Percentiles rank a stretch among this genome's conserved stretches.
phyloP scores from a whole-genome alignment of 2,113 vertebrate species.

The Phoxinus phoxinus region DNA sequence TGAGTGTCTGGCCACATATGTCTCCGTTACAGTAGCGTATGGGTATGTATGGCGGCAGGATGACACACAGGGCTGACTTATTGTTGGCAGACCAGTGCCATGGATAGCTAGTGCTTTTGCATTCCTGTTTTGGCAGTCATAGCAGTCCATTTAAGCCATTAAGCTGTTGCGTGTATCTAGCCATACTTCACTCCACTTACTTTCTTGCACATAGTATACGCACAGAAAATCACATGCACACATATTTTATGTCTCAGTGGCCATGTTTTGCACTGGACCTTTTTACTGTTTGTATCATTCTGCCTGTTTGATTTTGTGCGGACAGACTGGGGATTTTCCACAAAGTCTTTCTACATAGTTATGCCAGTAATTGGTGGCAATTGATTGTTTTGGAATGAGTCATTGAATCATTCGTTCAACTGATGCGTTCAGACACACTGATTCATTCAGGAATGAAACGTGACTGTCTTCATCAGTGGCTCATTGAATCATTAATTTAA shows the following conservation, averaged over 20 bases:
- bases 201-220: background rate
- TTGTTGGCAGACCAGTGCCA: background rate
- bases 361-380: background rate
- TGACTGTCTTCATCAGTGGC: no score
- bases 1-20: conserved; percentile 35
- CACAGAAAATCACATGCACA: background rate
- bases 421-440: background rate
- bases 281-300: background rate
- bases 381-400: background rate
- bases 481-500: background rate
- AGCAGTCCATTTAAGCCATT: background rate
- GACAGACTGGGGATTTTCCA: no score
- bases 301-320: background rate
- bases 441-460: background rate
- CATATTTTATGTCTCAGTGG: background rate
- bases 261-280: background rate
- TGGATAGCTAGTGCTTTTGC: background rate
- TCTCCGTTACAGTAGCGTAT: conserved; percentile 37
- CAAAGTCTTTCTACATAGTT: background rate
- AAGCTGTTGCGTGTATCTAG: background rate
- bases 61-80: background rate
- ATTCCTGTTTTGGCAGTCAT: conserved; percentile 9
- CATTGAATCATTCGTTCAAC: background rate
- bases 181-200: background rate
- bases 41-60: background rate